Conservation (phyloP, 2,797 vertebrate species). For the Sebastes hubbsi region DNA sequence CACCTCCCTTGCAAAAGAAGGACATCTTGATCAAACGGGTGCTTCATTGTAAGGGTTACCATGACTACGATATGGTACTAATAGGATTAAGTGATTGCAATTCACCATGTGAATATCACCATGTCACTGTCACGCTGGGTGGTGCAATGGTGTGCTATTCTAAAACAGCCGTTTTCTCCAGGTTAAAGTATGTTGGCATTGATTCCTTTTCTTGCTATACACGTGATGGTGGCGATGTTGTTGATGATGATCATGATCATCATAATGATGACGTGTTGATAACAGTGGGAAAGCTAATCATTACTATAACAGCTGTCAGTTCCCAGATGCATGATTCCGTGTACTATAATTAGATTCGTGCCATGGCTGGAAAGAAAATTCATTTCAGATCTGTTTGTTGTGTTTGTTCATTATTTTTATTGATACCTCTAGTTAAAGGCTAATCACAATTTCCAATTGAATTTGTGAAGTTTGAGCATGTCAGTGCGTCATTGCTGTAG, state of each 20-base stretch:
- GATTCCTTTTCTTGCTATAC: conserved; percentile 2
- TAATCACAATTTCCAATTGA: conserved; percentile 10
- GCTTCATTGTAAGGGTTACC: conserved; percentile 59
- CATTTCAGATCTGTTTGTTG: conserved; percentile 16
- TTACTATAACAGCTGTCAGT: conserved; percentile 60
- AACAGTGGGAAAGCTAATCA: conserved; percentile 43
- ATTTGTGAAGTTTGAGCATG: not conserved
- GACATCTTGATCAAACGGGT: conserved; percentile 48
- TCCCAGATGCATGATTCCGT: conserved; percentile 48
- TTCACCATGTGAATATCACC: conserved; percentile 39
- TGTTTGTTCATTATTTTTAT: conserved; percentile 33
- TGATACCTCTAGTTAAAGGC: conserved; percentile 8
- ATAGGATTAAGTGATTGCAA: conserved; percentile 68
- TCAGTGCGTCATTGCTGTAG: not conserved
- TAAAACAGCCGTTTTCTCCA: conserved; percentile 8
- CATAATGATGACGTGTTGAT: conserved; percentile 47
- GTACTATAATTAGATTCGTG: conserved; percentile 42
- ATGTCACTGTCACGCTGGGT: conserved; percentile 33
- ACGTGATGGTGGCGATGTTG: not conserved
- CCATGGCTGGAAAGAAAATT: conserved; percentile 29
- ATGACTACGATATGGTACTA: conserved; percentile 57
- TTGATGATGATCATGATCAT: conserved; percentile 17
- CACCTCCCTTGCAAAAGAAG: conserved; percentile 31
- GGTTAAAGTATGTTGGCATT: not conserved
- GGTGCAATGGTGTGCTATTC: not conserved